Evolutionary conservation across 1,140 invertebrate genomes (phyloP).

Genomic region (Drosophila orena): DNA sequence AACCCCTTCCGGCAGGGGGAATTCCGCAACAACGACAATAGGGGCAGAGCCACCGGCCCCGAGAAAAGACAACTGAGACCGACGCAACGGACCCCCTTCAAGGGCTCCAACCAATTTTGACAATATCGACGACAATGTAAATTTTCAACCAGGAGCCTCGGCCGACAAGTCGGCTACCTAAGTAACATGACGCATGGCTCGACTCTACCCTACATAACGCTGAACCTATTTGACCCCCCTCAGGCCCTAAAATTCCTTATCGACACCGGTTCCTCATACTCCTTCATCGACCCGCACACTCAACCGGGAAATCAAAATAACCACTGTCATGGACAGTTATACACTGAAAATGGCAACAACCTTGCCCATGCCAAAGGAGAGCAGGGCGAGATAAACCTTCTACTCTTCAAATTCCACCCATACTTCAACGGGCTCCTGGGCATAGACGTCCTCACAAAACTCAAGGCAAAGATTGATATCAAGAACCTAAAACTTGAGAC

Average conservation of each 20-base stretch:
- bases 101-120: no score
- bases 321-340: neutral
- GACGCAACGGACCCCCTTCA: neutral
- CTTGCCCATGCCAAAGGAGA: no score
- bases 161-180: slow-evolving; percentile 4
- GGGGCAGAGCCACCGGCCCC: neutral
- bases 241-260: slow-evolving; percentile 12
- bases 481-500: no score
- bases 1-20: neutral
- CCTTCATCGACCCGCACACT: neutral
- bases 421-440: no score
- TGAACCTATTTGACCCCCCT: neutral
- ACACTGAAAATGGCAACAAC: neutral
- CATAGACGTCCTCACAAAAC: no score
- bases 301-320: neutral
- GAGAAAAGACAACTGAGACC: neutral
- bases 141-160: slow-evolving; percentile 2
- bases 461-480: no score
- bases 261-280: slow-evolving; percentile 18
- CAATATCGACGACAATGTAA: no score
- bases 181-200: neutral
- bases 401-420: no score
- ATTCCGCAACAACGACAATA: neutral
- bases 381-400: no score
- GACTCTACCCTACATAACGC: neutral